A percentile compares a stretch with the other conserved stretches of the same genome.
These are phyloP conservation scores for Drosophila bifasciata DNA, from an alignment of 1,140 invertebrate species.

Conservation along the genomic window DNA sequence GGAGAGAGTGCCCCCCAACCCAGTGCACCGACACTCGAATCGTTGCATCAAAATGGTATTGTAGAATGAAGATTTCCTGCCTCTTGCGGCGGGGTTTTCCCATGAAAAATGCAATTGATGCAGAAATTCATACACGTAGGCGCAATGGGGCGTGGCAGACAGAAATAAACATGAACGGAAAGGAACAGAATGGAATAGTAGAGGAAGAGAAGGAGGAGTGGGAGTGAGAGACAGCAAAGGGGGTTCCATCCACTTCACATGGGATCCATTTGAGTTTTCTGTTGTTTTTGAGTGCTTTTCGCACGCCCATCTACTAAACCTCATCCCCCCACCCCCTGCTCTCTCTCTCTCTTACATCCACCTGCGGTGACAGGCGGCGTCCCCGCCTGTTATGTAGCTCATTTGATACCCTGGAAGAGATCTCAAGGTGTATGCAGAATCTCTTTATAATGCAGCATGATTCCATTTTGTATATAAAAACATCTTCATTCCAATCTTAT, in stretches of 20 bases:
- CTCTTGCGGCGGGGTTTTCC: slow-evolving; percentile 36
- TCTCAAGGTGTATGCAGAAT: not conserved
- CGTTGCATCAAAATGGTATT: slow-evolving; percentile 23
- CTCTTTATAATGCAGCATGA: no score
- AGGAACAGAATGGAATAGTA: slow-evolving; percentile 9
- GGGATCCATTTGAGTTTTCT: not conserved
- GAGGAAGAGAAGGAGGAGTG: slow-evolving; percentile 13
- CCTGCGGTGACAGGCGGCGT: slow-evolving; percentile 20
- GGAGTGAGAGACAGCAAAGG: slow-evolving; percentile 1
- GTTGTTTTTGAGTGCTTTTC: slow-evolving; percentile 13
- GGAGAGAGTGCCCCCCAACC: not conserved
- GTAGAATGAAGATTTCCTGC: slow-evolving; percentile 63
- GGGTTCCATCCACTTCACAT: slow-evolving; percentile 4
- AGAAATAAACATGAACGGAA: slow-evolving; percentile 23
- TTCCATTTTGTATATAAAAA: no score
- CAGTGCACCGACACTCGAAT: not conserved
- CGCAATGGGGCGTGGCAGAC: slow-evolving; percentile 62
- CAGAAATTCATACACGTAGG: slow-evolving; percentile 62
- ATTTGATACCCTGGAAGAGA: not conserved
- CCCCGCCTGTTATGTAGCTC: slow-evolving; percentile 32
- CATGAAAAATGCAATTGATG: slow-evolving; percentile 77
- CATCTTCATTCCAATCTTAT: no score
- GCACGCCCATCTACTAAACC: not conserved
- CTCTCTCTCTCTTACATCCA: slow-evolving; percentile 18
- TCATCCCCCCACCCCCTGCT: no score